Evolutionary conservation across 2,797 vertebrate species (phyloP).

Genomic region (Gymnoscopelus microlampas): DNA sequence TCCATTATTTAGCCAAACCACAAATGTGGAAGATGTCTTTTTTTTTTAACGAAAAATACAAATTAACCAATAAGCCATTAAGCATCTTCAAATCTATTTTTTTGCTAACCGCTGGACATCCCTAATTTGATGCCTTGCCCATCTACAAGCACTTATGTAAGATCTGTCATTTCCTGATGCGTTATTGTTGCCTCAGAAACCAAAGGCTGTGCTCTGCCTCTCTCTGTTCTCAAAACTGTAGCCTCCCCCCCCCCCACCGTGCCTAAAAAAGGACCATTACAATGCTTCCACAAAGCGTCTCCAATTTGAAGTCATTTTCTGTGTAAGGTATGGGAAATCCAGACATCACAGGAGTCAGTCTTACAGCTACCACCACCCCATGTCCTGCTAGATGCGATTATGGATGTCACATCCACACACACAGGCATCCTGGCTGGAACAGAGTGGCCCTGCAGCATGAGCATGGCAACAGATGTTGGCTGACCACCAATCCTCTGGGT

Average conservation of each 20-base stretch:
- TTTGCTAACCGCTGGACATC: too few species aligned
- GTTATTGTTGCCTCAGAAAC: constrained; percentile 74
- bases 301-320: constrained; percentile 4
- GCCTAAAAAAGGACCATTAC: constrained; percentile 17
- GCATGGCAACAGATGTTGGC: constrained; percentile 64
- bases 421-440: constrained; percentile 24
- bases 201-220: constrained; percentile 56
- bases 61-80: too few species aligned
- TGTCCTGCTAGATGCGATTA: constrained; percentile 31
- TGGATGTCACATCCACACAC: constrained; percentile 33
- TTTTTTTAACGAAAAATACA: too few species aligned
- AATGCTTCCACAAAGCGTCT: background rate
- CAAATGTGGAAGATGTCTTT: too few species aligned
- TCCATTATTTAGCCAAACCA: too few species aligned
- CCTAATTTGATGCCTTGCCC: constrained; percentile 24
- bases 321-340: background rate
- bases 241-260: constrained; percentile 1
- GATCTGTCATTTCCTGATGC: constrained; percentile 66
- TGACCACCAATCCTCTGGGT: constrained; percentile 53
- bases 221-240: constrained; percentile 33
- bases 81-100: too few species aligned
- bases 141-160: constrained; percentile 62
- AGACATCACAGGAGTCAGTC: constrained; percentile 4
- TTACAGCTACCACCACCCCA: constrained; percentile 23
- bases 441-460: constrained; percentile 48